phyloP scores from a whole-genome alignment of 2,888 invertebrate genomes.

The Papilio protenor region DNA sequence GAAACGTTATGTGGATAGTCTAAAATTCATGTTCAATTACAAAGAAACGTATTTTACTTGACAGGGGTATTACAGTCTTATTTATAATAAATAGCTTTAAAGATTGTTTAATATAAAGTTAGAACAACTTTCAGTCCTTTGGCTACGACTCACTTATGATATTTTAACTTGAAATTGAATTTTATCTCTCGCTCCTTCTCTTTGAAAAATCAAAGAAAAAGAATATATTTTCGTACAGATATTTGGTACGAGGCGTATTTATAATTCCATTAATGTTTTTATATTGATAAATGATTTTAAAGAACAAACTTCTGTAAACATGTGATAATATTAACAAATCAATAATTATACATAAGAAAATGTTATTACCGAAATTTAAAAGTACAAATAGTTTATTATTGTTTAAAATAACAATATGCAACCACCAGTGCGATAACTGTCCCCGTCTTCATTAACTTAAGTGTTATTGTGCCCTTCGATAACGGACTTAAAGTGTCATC shows the following conservation, averaged over 20 bases:
- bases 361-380: no score
- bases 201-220: no score
- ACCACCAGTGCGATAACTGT: neutral
- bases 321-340: no score
- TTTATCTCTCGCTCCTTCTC: no score
- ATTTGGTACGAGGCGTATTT: no score
- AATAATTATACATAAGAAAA: no score
- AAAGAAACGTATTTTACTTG: constrained; percentile 17
- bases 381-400: neutral
- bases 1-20: constrained; percentile 13
- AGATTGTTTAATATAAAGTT: neutral
- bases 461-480: constrained; percentile 32
- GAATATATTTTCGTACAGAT: no score
- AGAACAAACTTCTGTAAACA: no score
- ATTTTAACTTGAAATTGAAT: no score
- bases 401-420: neutral
- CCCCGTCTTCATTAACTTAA: constrained; percentile 33
- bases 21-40: constrained; percentile 26
- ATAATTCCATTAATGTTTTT: no score
- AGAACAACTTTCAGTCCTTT: neutral
- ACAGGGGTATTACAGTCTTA: neutral
- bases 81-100: neutral
- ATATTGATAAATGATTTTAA: no score
- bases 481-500: constrained; percentile 24
- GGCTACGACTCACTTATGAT: no score